Percentiles rank a stretch among this genome's conserved stretches.
phyloP scores from a whole-genome alignment of 2,797 vertebrate genomes.

The Nasua narica region DNA sequence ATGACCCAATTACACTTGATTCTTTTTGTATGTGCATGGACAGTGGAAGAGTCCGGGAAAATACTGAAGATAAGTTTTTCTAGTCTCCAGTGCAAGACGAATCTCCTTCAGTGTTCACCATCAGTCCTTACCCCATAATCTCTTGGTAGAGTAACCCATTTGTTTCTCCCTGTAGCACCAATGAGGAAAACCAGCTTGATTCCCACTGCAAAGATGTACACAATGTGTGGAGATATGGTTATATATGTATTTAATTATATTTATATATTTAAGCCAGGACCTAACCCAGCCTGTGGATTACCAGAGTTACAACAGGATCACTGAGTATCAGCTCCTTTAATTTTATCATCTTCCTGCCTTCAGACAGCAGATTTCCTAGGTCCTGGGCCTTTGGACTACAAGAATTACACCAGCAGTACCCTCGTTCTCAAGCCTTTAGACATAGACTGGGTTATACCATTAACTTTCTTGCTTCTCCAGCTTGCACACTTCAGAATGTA shows the following conservation, averaged over 20 bases:
- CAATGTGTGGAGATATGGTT: background rate
- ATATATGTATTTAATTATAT: background rate
- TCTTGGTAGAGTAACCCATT: background rate
- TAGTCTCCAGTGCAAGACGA: background rate
- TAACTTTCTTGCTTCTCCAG: background rate
- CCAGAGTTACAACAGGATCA: background rate
- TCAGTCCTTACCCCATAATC: background rate
- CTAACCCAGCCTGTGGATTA: background rate
- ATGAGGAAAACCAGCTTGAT: background rate
- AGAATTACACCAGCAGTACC: background rate
- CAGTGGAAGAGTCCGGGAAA: background rate
- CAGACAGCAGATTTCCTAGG: background rate
- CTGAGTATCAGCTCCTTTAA: background rate
- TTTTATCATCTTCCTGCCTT: background rate
- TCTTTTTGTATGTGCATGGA: background rate
- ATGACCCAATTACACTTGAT: background rate
- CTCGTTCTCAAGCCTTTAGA: background rate
- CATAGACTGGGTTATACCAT: background rate
- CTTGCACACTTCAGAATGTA: background rate
- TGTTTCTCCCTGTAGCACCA: background rate
- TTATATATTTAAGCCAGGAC: background rate
- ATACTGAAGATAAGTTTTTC: background rate
- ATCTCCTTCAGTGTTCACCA: background rate
- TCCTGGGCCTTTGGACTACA: background rate
- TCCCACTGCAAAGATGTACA: background rate